Base-by-base conservation (phyloP, 2,888 invertebrate genomes). In the Dynastes tityus region DNA sequence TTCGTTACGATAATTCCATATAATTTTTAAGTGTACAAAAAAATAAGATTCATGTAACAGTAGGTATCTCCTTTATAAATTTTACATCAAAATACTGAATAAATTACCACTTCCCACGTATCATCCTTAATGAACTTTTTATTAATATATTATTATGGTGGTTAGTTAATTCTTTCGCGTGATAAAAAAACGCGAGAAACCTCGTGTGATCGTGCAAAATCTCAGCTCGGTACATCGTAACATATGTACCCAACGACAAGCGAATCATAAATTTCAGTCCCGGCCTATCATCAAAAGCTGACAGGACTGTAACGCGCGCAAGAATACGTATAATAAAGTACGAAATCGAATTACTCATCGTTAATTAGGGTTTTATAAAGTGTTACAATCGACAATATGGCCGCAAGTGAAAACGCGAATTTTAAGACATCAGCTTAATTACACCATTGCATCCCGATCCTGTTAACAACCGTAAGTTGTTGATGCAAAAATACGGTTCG, bases 321-420 rank as follows among this genome's bases (percentile, higher is more conserved):
- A 29, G 45, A 16, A 51, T 55, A 16, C 51, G 53, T 67, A 22
- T 58, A 76, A 76, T 76, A 76, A 76, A 76, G 67, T 40, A 53
- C 65, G 53, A 76, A 76, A 76, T 76, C 76, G 55, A 76, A 76
- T 76, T 76, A 76, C 67, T 76, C 76, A 76, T 76, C 67, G 76
- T 76, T 76, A 67, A 76, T 76, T 76, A 76, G 76, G 67, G 76
- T 55, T 49, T 68, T 67, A 76, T 58, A 53, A 53, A 65, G 65
- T 32, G 67, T 76, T 58, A 58, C 70, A 63, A 67, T 68, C 70
- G 40, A 22, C 63, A 8, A 11, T 37, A 45, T 32, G 32, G 32
- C 37, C 45, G 32, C 53, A 22, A 73, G 58, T n/a, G 61, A 13
- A 58, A 58, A 58, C 61, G 61, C 45, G 58, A 61, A 61, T 73